Evolutionary conservation across 2,888 invertebrate genomes (phyloP).

Genomic region (Xylophagus ater): DNA sequence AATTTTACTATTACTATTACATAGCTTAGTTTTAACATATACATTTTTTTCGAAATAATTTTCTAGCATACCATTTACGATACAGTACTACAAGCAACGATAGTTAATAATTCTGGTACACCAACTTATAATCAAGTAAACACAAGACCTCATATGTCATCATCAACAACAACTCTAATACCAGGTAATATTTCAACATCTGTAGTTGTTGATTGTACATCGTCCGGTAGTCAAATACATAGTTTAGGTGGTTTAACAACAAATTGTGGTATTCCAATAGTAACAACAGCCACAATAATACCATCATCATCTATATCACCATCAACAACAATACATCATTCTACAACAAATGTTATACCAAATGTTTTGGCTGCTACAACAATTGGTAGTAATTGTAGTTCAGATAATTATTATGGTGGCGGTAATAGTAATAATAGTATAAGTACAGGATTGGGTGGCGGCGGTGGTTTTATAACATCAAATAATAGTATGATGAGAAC

Average conservation of each 20-base stretch:
- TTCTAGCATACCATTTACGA: constrained; percentile 15
- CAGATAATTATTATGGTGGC: background rate
- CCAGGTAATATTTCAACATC: constrained; percentile 1
- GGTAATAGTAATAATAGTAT: background rate
- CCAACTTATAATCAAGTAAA: constrained; percentile 37
- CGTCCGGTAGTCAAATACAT: constrained; percentile 7
- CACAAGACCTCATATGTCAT: constrained; percentile 32
- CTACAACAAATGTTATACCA: constrained; percentile 22
- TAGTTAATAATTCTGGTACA: constrained; percentile 19
- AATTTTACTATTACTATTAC: no score
- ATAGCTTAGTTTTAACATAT: no score
- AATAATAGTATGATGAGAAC: no score
- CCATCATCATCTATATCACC: constrained; percentile 27
- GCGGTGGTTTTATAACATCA: background rate
- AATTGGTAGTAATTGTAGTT: background rate
- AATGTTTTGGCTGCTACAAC: constrained; percentile 22
- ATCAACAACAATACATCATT: no score
- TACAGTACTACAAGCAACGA: constrained; percentile 14
- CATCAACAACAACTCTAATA: constrained; percentile 20
- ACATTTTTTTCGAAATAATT: no score
- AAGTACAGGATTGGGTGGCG: background rate
- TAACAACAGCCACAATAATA: constrained; percentile 31
- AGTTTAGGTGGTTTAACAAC: constrained; percentile 17
- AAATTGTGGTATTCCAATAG: constrained; percentile 24
- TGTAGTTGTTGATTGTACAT: constrained; percentile 11